Evolutionary conservation across 1,140 invertebrate species (phyloP).

Genomic region (Cataglyphis hispanica): DNA sequence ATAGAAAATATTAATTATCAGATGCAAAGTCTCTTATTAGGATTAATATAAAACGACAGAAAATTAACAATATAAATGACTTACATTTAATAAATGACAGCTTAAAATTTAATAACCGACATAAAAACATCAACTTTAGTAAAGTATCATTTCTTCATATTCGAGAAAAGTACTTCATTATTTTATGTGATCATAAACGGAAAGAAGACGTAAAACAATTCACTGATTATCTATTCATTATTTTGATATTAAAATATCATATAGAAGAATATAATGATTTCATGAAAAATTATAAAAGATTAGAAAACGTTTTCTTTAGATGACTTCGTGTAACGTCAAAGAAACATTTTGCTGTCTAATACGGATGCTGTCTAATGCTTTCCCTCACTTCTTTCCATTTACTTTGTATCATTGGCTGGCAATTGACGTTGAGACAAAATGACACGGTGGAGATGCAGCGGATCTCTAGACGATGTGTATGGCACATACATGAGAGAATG

Average conservation of each 20-base stretch:
- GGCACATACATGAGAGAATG: not conserved
- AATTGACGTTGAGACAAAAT: constrained; percentile 30
- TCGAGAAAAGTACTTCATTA: not conserved
- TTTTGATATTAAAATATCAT: not conserved
- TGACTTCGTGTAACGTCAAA: not conserved
- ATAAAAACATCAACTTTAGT: not conserved
- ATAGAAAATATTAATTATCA: not conserved
- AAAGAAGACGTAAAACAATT: not conserved
- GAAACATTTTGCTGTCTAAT: not conserved
- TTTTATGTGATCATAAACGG: not conserved
- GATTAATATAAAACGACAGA: not conserved
- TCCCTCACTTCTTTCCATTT: not conserved
- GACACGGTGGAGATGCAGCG: constrained; percentile 1
- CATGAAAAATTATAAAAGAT: not conserved
- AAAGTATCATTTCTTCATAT: not conserved
- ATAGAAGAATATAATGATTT: not conserved
- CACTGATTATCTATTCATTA: not conserved
- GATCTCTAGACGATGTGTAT: not conserved
- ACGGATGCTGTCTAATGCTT: too few species aligned
- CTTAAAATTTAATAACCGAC: not conserved
- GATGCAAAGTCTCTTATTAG: not conserved
- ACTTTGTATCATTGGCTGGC: not conserved
- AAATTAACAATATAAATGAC: not conserved
- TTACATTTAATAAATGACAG: not conserved
- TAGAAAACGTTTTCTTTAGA: not conserved